These are phyloP conservation scores for Nothoprocta perdicaria DNA, from an alignment of 2,113 vertebrate species.

Conservation along the genomic window DNA sequence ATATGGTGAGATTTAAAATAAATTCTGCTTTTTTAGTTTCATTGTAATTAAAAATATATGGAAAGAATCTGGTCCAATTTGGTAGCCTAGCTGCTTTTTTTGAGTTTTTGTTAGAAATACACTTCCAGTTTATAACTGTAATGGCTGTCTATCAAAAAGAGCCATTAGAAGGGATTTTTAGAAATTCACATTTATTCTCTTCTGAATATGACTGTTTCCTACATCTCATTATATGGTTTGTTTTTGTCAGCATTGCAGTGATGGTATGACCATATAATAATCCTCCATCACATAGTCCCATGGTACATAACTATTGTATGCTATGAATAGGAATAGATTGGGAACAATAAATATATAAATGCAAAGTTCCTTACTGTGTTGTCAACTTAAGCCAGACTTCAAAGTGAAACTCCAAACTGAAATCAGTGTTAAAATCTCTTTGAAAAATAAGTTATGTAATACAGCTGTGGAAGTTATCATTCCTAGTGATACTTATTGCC, in stretches of 20 bases:
- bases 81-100: background rate
- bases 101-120: background rate
- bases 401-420: background rate
- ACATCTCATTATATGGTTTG: fast-evolving
- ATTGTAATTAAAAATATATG: background rate
- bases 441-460: background rate
- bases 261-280: background rate
- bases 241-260: background rate
- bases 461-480: background rate
- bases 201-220: background rate
- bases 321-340: background rate
- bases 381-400: background rate
- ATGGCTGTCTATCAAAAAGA: background rate
- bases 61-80: background rate
- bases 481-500: background rate
- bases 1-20: background rate
- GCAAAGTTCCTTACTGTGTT: background rate
- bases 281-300: background rate
- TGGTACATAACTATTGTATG: fast-evolving
- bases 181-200: background rate
- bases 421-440: background rate
- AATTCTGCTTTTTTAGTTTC: background rate
- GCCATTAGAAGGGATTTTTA: background rate
- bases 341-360: background rate
- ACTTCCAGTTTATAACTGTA: background rate